Conservation (phyloP, 2,797 vertebrate genomes). For the Phaenicophaeus curvirostris region DNA sequence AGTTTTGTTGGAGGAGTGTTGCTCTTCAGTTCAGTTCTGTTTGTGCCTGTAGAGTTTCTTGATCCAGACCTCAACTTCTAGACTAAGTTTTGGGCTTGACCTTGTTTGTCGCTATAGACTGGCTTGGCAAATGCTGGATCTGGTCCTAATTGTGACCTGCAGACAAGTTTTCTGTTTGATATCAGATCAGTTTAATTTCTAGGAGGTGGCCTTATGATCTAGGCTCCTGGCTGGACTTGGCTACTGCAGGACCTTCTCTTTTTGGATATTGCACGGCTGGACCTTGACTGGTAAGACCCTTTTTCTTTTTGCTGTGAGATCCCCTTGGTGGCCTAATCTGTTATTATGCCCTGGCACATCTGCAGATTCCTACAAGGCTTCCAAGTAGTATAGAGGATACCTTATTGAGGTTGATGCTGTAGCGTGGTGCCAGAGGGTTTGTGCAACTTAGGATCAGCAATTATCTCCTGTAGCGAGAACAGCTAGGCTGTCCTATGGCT, state of each 20-base stretch:
- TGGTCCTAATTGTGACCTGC: not conserved
- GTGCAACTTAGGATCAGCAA: fast-evolving
- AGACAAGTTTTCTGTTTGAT: not conserved
- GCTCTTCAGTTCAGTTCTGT: fast-evolving
- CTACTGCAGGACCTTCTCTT: not conserved
- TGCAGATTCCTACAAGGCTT: not conserved
- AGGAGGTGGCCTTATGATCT: not conserved
- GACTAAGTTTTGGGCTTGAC: not conserved
- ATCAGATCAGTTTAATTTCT: too few species aligned
- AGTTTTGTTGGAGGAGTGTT: fast-evolving
- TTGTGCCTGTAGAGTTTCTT: fast-evolving
- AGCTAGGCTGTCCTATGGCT: not conserved
- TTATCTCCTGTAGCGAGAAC: fast-evolving
- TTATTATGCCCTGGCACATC: fast-evolving
- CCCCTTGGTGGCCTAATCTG: fast-evolving
- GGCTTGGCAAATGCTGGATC: not conserved
- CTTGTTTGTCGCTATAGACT: fast-evolving
- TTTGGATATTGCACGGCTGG: fast-evolving
- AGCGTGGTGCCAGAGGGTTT: fast-evolving
- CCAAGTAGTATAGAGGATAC: too few species aligned
- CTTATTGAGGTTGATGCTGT: fast-evolving
- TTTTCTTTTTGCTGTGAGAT: not conserved
- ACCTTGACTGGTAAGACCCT: not conserved
- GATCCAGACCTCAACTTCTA: fast-evolving
- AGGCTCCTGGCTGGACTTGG: not conserved